A percentile compares a stretch with the other conserved stretches of the same genome.
These are phyloP conservation scores for Limnodromus scolopaceus DNA, from an alignment of 2,797 vertebrate genomes.

Conservation along the genomic window DNA sequence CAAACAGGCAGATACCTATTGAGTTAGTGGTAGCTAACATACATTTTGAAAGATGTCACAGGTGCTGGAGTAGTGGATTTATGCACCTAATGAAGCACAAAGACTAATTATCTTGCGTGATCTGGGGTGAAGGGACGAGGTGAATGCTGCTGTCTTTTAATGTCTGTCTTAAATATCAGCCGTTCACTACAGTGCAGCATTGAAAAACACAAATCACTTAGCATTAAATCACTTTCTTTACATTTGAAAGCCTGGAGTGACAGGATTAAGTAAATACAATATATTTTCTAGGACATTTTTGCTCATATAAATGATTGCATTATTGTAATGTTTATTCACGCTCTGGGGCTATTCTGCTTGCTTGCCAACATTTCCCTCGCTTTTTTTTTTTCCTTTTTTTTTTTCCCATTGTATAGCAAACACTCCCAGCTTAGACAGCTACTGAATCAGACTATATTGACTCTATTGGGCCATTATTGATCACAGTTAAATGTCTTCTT, in stretches of 20 bases:
- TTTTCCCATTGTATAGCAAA: background rate
- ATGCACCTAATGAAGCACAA: slow-evolving; percentile 10
- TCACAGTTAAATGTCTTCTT: background rate
- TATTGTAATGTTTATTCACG: slow-evolving; percentile 21
- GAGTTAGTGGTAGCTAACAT: background rate
- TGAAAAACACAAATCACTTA: slow-evolving; percentile 25
- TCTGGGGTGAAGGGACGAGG: background rate
- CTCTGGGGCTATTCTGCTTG: background rate
- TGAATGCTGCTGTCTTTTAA: background rate
- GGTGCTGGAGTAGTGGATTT: background rate
- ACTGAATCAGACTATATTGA: background rate
- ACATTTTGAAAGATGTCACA: background rate
- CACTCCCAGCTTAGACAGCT: background rate
- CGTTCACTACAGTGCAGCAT: background rate
- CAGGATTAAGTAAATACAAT: slow-evolving; percentile 17
- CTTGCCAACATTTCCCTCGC: background rate
- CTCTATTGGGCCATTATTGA: background rate
- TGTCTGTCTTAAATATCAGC: background rate
- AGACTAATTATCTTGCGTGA: slow-evolving; percentile 5
- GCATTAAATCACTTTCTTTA: background rate
- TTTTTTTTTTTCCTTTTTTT: accelerated
- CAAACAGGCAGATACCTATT: background rate
- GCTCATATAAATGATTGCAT: slow-evolving; percentile 16
- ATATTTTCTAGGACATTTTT: slow-evolving; percentile 25
- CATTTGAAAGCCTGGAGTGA: slow-evolving; percentile 9